These are phyloP conservation scores for Parnassius glacialis DNA, from an alignment of 2,888 invertebrate species.

Conservation along the genomic window DNA sequence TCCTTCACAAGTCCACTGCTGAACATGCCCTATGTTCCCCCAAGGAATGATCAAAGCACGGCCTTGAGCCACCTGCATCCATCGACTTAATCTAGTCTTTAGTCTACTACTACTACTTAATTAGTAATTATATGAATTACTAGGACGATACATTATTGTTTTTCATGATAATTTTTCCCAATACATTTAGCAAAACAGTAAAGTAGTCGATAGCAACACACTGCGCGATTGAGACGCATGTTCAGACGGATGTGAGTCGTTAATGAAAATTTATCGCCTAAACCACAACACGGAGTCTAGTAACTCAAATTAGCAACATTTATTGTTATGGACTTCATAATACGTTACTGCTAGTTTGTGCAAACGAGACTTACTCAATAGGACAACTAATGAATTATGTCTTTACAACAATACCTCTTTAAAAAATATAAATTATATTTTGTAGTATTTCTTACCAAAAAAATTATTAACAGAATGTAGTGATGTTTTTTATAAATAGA, in stretches of 20 bases:
- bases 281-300: conserved; percentile 46
- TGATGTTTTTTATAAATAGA: no score
- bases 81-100: no score
- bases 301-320: conserved; percentile 51
- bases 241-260: conserved; percentile 42
- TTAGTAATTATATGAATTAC: no score
- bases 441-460: no score
- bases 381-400: conserved; percentile 9
- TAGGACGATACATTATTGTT: no score
- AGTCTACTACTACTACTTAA: no score
- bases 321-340: conserved; percentile 50
- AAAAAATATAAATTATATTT: neutral
- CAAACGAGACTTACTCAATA: conserved; percentile 16
- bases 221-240: conserved; percentile 24
- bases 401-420: neutral
- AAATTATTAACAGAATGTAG: no score
- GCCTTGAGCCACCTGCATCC: no score
- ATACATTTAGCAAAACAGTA: neutral
- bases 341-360: conserved; percentile 39
- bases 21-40: no score
- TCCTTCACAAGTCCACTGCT: no score
- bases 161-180: no score
- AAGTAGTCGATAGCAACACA: conserved; percentile 12
- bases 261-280: conserved; percentile 50
- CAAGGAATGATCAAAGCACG: no score